These are phyloP conservation scores for Pseudomyrmex flavicornis DNA, from an alignment of 1,140 invertebrate genomes.

Conservation along the genomic window DNA sequence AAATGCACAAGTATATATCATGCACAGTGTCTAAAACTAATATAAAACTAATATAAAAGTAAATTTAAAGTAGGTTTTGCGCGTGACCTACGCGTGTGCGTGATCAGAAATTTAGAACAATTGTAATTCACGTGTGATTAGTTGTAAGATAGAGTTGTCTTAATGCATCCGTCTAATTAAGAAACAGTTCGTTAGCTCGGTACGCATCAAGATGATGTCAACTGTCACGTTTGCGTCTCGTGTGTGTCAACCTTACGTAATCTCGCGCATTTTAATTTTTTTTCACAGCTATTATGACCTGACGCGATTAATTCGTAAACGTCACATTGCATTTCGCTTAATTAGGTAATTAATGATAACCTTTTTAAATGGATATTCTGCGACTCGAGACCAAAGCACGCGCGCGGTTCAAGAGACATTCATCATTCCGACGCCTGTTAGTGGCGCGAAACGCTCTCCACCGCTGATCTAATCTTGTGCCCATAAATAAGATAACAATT, in stretches of 20 bases:
- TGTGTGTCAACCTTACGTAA: slow-evolving; percentile 18
- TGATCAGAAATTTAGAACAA: not conserved
- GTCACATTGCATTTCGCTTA: slow-evolving; percentile 56
- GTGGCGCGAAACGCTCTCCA: slow-evolving; percentile 65
- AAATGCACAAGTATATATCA: not conserved
- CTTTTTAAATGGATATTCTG: slow-evolving; percentile 22
- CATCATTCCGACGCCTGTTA: slow-evolving; percentile 78
- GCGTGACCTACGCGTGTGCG: too few species aligned
- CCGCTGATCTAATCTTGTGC: slow-evolving; percentile 75
- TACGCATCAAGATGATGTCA: slow-evolving; percentile 18
- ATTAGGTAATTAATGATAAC: slow-evolving; percentile 71
- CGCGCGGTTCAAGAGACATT: slow-evolving; percentile 67
- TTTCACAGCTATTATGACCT: slow-evolving; percentile 4
- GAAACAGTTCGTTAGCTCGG: slow-evolving; percentile 6
- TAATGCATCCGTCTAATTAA: not conserved
- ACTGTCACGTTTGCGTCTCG: slow-evolving; percentile 40
- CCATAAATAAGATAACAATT: slow-evolving; percentile 83
- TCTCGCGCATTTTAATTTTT: slow-evolving; percentile 24
- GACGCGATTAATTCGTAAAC: slow-evolving; percentile 2
- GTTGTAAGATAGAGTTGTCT: not conserved
- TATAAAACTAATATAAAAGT: not conserved
- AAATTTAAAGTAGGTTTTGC: not conserved
- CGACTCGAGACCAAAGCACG: slow-evolving; percentile 38
- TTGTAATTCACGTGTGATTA: not conserved
- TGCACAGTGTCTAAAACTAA: not conserved